phyloP scores from a whole-genome alignment of 2,888 invertebrate genomes.

The Mesorhabditis spiculigera region DNA sequence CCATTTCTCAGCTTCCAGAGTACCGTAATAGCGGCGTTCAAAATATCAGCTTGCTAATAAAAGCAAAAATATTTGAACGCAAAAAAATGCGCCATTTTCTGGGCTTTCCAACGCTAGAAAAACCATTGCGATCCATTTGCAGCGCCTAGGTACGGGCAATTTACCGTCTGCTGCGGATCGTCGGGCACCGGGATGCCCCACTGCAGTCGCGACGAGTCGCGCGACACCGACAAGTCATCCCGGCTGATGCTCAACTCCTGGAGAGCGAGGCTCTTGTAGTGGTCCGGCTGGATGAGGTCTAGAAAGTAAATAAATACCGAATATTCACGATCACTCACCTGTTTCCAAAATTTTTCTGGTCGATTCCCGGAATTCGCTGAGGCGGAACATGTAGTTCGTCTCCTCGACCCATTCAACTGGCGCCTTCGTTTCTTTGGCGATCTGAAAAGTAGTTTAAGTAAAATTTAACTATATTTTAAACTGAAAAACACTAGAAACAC shows the following conservation, averaged over 20 bases:
- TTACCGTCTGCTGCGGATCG: constrained; percentile 74
- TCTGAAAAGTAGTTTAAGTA: constrained; percentile 61
- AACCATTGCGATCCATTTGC: too few relatives aligned
- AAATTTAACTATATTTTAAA: not conserved
- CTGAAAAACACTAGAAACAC: too few relatives aligned
- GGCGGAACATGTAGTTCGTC: constrained; percentile 86
- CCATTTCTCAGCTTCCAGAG: too few relatives aligned
- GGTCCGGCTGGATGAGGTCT: constrained; percentile 58
- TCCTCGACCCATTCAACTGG: constrained; percentile 88
- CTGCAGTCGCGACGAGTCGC: constrained; percentile 76
- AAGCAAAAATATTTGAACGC: too few relatives aligned
- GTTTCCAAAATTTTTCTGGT: constrained; percentile 64
- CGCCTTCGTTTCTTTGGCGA: constrained; percentile 80
- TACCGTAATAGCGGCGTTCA: too few relatives aligned
- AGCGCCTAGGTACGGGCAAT: constrained; percentile 8
- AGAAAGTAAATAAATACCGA: constrained; percentile 1
- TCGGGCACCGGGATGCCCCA: constrained; percentile 90
- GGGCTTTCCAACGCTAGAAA: too few relatives aligned
- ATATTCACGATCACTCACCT: not conserved
- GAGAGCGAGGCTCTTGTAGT: constrained; percentile 56
- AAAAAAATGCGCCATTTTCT: too few relatives aligned
- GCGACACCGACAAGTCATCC: constrained; percentile 78
- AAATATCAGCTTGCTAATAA: too few relatives aligned
- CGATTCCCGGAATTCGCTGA: constrained; percentile 66
- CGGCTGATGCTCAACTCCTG: constrained; percentile 21